These are phyloP conservation scores for Disparrhopalites patrizii DNA, from an alignment of 2,888 invertebrate genomes.

Conservation along the genomic window DNA sequence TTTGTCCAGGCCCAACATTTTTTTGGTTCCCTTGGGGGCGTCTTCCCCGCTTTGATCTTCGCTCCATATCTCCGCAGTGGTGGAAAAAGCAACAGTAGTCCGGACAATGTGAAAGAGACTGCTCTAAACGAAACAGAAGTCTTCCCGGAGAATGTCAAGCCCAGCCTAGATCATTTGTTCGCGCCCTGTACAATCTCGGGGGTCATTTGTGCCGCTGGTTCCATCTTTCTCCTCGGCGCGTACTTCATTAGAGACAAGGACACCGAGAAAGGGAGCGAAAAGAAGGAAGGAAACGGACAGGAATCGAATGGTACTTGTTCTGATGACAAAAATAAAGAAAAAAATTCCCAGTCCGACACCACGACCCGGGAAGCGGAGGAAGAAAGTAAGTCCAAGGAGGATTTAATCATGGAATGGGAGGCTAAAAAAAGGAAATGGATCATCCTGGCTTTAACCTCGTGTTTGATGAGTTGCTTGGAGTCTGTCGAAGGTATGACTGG, in stretches of 20 bases:
- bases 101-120: not conserved
- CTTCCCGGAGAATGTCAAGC: not conserved
- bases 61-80: not conserved
- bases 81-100: not conserved
- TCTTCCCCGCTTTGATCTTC: conserved; percentile 12
- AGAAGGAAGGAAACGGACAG: not conserved
- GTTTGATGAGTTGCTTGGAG: conserved; percentile 5
- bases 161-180: not conserved
- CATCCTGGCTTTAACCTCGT: conserved; percentile 1
- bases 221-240: conserved; percentile 6
- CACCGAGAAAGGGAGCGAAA: not conserved
- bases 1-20: conserved; percentile 14
- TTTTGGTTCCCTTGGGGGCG: not conserved
- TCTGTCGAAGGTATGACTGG: conserved; percentile 19
- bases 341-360: not conserved
- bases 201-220: conserved; percentile 2
- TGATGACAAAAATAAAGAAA: not conserved
- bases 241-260: too few species aligned
- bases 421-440: too few species aligned
- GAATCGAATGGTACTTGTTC: not conserved
- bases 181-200: conserved; percentile 17
- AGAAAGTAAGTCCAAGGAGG: not conserved
- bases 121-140: not conserved
- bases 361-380: not conserved
- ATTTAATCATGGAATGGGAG: too few species aligned